Evolutionary conservation across 2,888 invertebrate species (phyloP), one percentile per base, ranked within the genome.

Genomic region (Drosophila demipolita): DNA sequence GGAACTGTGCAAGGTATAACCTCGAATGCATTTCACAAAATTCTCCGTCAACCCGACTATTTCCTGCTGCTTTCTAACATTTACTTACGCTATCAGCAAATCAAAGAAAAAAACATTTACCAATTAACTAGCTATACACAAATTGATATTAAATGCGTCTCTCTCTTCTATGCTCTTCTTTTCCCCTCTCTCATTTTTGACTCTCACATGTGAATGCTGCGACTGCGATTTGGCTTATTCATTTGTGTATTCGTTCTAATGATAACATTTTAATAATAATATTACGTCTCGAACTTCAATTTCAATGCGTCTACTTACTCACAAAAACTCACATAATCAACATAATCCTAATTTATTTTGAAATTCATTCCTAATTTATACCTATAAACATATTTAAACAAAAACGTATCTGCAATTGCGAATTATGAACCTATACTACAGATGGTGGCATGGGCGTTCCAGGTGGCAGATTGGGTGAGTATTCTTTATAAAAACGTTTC

Each of bases 1-100:
- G 97, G 97, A 91, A 98, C 98, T 91, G 97, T 98, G 66, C 99
- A 99, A 97, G 99, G 99, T 98, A 95, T 95, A 86, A 55, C 33
- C 60, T 12, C 15, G 57, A 78, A 40, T 35, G 38, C 23, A 33
- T 33, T 53, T 55, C 53, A 17, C 50, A 32, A 5, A 66, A 42
- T 45, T 15, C 36, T 20, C 12, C 38, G 29, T 20, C 26, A 63
- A 62, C 32, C 12, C 54, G 48, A 55, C 9, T 12, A 7, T 38
- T 35, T 49, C 26, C 35, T 78, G 72, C 78, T 64, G 79, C 75
- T 82, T 78, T 64, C 65, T 80, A 78, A 79, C 80, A 71, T 26
- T 57, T 45, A 69, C 33, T 64, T 63, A 78, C 32, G 53, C 59
- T 66, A 49, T 66, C 59, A 23, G 54, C n/a, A 45, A 57, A 38